These are phyloP conservation scores for Trachemys scripta DNA, from an alignment of 2,113 vertebrate species.

Conservation along the genomic window DNA sequence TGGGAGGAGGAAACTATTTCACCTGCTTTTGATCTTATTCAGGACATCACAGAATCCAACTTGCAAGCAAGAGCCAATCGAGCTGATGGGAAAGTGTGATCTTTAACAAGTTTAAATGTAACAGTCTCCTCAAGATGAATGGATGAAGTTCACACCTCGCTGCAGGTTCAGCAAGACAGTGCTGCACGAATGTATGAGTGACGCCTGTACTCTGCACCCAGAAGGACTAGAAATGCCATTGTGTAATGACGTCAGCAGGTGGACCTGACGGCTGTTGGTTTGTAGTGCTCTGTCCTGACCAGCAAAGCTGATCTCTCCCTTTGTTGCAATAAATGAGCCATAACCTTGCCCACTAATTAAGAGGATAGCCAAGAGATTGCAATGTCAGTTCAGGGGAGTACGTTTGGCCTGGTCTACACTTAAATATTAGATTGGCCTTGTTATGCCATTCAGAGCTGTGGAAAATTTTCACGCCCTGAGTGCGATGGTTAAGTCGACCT, in stretches of 20 bases:
- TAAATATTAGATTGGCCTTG: no score
- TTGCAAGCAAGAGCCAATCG: background rate
- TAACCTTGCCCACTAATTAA: background rate
- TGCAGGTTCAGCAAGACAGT: background rate
- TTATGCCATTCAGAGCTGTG: background rate
- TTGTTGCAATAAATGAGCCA: background rate
- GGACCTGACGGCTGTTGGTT: background rate
- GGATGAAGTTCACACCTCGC: background rate
- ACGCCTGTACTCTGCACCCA: background rate
- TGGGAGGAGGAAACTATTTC: background rate
- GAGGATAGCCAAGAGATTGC: no score
- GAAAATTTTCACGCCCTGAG: background rate
- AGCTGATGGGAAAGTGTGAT: background rate
- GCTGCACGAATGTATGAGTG: background rate
- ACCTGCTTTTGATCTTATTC: accelerated
- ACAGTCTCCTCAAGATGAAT: background rate
- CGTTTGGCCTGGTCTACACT: background rate
- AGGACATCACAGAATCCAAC: no score
- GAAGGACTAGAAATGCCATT: background rate
- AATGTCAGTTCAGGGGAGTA: background rate
- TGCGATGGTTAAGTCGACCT: background rate
- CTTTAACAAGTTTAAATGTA: background rate
- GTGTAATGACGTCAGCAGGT: background rate
- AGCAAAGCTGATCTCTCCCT: background rate
- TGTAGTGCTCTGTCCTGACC: background rate